These are phyloP conservation scores for Capricornis sumatraensis DNA, from an alignment of 2,113 vertebrate genomes.

Conservation along the genomic window DNA sequence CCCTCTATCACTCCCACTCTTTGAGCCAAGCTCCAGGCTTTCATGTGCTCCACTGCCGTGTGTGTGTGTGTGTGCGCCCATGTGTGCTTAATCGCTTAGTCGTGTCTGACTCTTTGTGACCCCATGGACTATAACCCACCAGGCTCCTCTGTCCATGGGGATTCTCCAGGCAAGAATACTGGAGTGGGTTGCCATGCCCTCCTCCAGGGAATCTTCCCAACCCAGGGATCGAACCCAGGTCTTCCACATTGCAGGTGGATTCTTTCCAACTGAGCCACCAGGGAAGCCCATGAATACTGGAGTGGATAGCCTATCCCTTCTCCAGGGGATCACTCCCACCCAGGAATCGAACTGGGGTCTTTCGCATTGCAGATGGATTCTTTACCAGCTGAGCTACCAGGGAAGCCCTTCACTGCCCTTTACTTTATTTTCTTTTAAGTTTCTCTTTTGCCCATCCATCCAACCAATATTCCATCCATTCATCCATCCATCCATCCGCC, in stretches of 20 bases:
- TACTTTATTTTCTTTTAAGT: not conserved
- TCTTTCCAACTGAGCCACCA: not conserved
- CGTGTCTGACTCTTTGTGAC: not conserved
- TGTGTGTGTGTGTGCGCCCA: accelerated
- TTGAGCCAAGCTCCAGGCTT: not conserved
- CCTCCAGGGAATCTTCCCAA: not conserved
- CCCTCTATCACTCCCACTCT: not conserved
- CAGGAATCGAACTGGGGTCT: not conserved
- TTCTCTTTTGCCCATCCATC: not conserved
- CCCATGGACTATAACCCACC: not conserved
- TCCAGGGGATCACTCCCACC: not conserved
- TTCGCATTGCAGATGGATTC: not conserved
- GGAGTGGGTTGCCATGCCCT: not conserved
- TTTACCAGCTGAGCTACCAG: not conserved
- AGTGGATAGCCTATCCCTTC: not conserved
- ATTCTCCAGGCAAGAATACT: not conserved
- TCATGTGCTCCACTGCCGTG: accelerated
- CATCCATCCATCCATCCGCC: no score
- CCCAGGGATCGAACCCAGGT: not conserved
- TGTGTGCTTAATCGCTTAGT: not conserved
- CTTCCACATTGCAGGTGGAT: not conserved
- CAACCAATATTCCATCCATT: no score
- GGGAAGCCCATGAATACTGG: not conserved
- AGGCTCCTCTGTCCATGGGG: not conserved
- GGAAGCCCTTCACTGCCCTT: not conserved